Base-by-base conservation (phyloP, 2,797 vertebrate species). In the Catamblyrhynchus diadema region DNA sequence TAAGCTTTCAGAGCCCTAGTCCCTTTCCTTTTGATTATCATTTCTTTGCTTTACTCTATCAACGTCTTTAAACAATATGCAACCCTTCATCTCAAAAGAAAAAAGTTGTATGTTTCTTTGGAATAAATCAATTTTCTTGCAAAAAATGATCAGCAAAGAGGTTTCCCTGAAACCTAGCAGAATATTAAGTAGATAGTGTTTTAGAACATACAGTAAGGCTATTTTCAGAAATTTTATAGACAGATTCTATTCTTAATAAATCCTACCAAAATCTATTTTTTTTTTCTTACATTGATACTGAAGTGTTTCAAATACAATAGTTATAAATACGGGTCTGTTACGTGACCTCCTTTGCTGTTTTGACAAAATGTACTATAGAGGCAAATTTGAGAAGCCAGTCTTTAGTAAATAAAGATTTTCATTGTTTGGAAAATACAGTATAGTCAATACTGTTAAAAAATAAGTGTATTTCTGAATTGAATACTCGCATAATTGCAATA, bases 321-420 rank as follows among this genome's bases (percentile, higher is more conserved):
- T 83, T 94, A 81, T 62, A 96, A 95, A 93, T 90, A 93, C 62
- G 88, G 56, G 62, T 94, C 86, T 92, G 56, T 93, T 96, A 50
- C 82, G 20, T 6, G 59, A 75, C 25, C 11, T 81, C 6, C 20
- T 85, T 61, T 81, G 66, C 28, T 90, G 51, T 47, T 88, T 96
- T 93, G 84, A 42, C 50, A 94, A 94, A 94, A 95, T 60, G 33
- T 86, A 86, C 75, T 69, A 14, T 18, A 86, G 88, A 93, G 91
- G 93, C 93, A 97, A 97, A 96, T 97, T 97, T 96, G 80, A 88
- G 90, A 62, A 94, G 72, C 47, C 82, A 86, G 22, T 91, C 89
- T 95, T 95, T 85, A 91, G 74, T 61, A 95, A 92, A 80, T 54
- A 94, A 91, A 96, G 74, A 77, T 90, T 92, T 88, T 90, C 83